These are phyloP conservation scores for Silurus asotus DNA, from an alignment of 2,113 vertebrate species.

Conservation along the genomic window DNA sequence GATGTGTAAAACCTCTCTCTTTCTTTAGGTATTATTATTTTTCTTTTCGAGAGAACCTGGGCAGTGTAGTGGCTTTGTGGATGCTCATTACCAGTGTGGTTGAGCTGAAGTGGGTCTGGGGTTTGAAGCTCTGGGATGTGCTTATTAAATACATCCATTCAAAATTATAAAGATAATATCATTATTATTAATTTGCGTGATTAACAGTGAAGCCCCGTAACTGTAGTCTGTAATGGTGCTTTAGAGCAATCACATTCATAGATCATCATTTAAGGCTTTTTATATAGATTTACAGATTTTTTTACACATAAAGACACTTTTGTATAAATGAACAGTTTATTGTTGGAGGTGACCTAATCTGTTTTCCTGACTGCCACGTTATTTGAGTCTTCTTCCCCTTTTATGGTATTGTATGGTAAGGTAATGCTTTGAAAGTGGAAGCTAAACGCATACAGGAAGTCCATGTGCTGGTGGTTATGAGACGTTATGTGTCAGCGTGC, in stretches of 20 bases:
- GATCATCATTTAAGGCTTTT: not conserved
- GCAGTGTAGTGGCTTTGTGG: not conserved
- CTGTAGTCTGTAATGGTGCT: not conserved
- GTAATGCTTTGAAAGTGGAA: conserved; percentile 42
- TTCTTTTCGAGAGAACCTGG: not conserved
- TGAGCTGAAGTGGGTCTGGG: not conserved
- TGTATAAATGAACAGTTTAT: not conserved
- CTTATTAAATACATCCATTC: not conserved
- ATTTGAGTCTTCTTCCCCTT: conserved; percentile 38
- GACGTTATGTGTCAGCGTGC: conserved; percentile 9
- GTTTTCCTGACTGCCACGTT: not conserved
- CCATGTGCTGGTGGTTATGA: conserved; percentile 24
- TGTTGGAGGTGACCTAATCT: not conserved
- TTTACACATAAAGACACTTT: not conserved
- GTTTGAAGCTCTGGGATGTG: not conserved
- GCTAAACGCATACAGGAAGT: conserved; percentile 47
- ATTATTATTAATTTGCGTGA: not conserved
- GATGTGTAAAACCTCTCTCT: not conserved
- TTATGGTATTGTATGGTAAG: conserved; percentile 47
- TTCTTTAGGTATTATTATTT: not conserved
- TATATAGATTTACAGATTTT: not conserved
- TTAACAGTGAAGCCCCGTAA: not conserved
- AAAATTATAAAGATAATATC: not conserved
- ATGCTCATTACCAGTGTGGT: not conserved
- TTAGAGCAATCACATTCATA: not conserved